Evolutionary conservation across 1,140 invertebrate genomes (phyloP).

Genomic region (Delia radicum): DNA sequence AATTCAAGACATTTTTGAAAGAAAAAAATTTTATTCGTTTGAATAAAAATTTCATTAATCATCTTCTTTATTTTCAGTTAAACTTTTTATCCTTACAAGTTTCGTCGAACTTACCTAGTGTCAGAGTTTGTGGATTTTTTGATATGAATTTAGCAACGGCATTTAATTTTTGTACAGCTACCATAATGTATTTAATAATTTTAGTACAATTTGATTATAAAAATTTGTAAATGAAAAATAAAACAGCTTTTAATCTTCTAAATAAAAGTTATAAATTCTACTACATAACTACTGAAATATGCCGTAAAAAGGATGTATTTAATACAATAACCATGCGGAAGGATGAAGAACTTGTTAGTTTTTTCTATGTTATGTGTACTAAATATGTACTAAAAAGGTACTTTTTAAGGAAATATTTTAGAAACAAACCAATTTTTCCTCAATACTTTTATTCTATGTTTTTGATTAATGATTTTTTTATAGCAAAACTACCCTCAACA

Average conservation of each 20-base stretch:
- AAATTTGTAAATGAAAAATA: background rate
- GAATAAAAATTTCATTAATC: too few species aligned
- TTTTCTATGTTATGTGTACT: too few species aligned
- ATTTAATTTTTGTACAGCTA: background rate
- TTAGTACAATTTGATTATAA: constrained; percentile 12
- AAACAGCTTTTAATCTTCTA: background rate
- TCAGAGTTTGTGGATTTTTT: constrained; percentile 6
- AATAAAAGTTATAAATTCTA: background rate
- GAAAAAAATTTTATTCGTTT: too few species aligned
- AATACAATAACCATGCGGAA: background rate
- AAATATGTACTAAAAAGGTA: too few species aligned
- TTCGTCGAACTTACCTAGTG: background rate
- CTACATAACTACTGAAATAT: background rate
- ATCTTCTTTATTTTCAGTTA: background rate
- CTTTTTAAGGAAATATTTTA: background rate
- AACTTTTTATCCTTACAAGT: background rate
- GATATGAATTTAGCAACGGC: background rate
- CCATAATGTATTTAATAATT: background rate
- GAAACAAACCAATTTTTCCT: background rate
- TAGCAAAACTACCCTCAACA: background rate
- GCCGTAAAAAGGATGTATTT: background rate
- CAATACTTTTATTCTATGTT: too few species aligned
- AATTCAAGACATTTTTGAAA: too few species aligned
- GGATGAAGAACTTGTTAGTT: background rate
- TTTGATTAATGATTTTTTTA: too few species aligned